phyloP scores from a whole-genome alignment of 2,113 vertebrate species.

The Podiceps cristatus region DNA sequence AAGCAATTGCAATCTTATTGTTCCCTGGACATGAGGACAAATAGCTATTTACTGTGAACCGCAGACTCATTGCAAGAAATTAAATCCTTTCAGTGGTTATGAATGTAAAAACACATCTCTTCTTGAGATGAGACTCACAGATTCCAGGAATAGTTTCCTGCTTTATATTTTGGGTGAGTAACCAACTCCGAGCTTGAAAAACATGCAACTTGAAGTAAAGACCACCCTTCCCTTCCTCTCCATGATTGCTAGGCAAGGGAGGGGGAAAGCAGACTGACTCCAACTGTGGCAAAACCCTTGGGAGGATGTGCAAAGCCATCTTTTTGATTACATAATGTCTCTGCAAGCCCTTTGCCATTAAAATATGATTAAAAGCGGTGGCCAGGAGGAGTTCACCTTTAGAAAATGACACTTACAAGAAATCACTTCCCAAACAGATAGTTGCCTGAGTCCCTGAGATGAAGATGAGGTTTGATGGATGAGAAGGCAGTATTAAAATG shows the following conservation, averaged over 20 bases:
- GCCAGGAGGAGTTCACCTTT: conserved; percentile 52
- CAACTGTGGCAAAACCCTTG: not conserved
- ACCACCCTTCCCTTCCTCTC: not conserved
- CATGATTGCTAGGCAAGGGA: not conserved
- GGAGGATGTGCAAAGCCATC: conserved; percentile 16
- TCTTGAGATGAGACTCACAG: not conserved
- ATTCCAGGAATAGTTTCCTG: not conserved
- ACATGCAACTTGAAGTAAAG: not conserved
- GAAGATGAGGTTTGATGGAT: conserved; percentile 68
- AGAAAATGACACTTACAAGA: conserved; percentile 61
- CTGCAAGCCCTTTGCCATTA: conserved; percentile 57
- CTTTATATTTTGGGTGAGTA: not conserved
- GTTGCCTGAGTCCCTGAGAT: conserved; percentile 29
- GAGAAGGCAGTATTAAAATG: conserved; percentile 70
- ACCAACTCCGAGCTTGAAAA: not conserved
- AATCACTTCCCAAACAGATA: conserved; percentile 54
- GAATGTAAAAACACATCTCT: not conserved
- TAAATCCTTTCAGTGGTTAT: not conserved
- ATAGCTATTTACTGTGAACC: conserved; percentile 1
- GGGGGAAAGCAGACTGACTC: not conserved
- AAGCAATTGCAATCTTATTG: conserved; percentile 34
- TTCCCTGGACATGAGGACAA: conserved; percentile 17
- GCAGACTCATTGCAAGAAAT: not conserved
- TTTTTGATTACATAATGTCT: conserved; percentile 55
- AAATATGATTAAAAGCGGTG: conserved; percentile 69